These are phyloP conservation scores for Gasterosteus aculeatus DNA, from an alignment of 2,113 vertebrate genomes.

Conservation along the genomic window DNA sequence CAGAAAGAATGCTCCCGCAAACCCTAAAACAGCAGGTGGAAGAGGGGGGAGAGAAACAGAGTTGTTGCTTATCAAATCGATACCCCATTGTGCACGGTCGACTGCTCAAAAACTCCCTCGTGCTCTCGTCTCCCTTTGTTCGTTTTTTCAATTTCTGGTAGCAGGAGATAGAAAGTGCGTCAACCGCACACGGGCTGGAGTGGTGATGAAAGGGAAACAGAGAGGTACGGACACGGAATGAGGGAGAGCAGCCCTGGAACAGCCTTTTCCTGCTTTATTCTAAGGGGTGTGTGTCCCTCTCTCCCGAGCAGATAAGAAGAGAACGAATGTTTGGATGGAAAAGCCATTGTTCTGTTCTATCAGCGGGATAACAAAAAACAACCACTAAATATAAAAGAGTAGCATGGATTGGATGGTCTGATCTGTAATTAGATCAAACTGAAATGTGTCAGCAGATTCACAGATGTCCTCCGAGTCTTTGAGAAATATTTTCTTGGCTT, in stretches of 20 bases:
- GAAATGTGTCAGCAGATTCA: neutral
- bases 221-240: conserved; percentile 8
- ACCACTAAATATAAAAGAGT: conserved; percentile 18
- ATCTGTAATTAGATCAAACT: neutral
- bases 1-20: conserved; percentile 14
- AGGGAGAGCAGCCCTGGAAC: neutral
- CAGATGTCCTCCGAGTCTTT: neutral
- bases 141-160: conserved; percentile 10
- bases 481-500: neutral
- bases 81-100: conserved; percentile 59
- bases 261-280: conserved; percentile 6
- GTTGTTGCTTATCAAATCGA: conserved; percentile 57
- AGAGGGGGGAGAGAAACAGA: conserved; percentile 17
- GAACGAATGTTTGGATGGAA: conserved; percentile 47
- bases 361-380: conserved; percentile 31
- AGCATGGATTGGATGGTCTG: neutral
- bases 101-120: conserved; percentile 41
- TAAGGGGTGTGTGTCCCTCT: conserved; percentile 23
- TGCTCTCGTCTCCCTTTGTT: neutral
- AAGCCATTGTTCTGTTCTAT: conserved; percentile 30
- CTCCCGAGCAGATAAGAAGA: conserved; percentile 42
- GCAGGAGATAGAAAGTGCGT: conserved; percentile 17
- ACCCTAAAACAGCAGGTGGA: conserved; percentile 14
- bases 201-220: neutral
- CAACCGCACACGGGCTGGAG: conserved; percentile 14